Conservation (phyloP, 2,888 invertebrate genomes). For the Sinotaia quadrata region DNA sequence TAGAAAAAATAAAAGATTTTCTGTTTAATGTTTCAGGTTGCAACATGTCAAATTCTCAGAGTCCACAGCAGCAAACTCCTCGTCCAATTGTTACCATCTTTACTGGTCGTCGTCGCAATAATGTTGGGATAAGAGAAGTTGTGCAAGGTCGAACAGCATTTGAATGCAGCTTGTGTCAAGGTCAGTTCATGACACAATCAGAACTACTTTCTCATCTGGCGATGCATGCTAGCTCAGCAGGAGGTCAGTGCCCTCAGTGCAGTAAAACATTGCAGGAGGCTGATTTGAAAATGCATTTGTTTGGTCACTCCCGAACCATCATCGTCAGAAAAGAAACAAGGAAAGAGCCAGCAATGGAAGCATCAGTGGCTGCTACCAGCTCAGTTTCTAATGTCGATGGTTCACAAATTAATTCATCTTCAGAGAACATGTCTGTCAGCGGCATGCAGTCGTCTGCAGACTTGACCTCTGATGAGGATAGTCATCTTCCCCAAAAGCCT, state of each 20-base stretch:
- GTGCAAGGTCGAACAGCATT: neutral
- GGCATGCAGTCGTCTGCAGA: too few species aligned
- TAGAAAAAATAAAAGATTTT: too few species aligned
- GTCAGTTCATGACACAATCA: neutral
- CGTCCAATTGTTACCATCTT: slow-evolving; percentile 2
- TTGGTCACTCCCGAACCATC: slow-evolving; percentile 11
- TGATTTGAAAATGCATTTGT: slow-evolving; percentile 11
- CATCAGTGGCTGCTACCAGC: too few species aligned
- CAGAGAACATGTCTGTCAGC: too few species aligned
- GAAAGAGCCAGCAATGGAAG: neutral
- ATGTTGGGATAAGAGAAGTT: neutral
- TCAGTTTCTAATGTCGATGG: too few species aligned
- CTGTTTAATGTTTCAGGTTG: too few species aligned
- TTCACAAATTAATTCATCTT: too few species aligned
- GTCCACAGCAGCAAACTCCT: too few species aligned
- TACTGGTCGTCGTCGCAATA: neutral
- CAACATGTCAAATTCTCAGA: too few species aligned
- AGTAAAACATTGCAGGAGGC: neutral
- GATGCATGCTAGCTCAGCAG: neutral
- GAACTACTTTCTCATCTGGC: neutral
- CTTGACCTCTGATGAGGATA: too few species aligned
- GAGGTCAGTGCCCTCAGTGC: neutral
- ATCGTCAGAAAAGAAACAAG: neutral
- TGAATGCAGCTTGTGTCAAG: slow-evolving; percentile 5
- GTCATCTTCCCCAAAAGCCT: too few species aligned